Base-by-base conservation (phyloP, 2,888 invertebrate genomes). In the Diplolepis rosae region DNA sequence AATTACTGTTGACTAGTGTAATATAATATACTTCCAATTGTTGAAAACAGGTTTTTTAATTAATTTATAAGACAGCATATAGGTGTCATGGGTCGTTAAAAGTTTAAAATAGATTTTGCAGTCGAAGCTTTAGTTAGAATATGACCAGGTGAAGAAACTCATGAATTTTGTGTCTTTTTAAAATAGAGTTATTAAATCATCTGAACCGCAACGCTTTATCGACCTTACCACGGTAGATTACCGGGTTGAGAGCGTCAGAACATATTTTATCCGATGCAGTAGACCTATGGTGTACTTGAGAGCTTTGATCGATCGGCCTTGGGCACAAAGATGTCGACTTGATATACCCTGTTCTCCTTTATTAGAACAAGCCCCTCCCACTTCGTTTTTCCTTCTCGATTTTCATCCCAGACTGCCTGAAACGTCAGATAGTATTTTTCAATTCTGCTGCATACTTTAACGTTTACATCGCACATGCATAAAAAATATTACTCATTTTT, bases 131-230 rank as follows among this genome's bases (percentile, higher is more conserved):
- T 35, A 56, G 56, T 35, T 39, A 27, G 27, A 50, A 32, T 39
- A 56, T 32, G n/a, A 24, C 22, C 3, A 22, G 32, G 35, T 39
- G n/a, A 27, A 1, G 61, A 24, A 39, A 61, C 39, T 61, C 61
- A 61, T 61, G 39, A 61, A 61, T 61, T 61, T 39, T 61, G 39
- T 24, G 13, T n/a, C 39, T 7, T 61, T 61, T 61, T n/a, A 39
- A 54, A 61, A 61, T 61, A 39, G 39, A 61, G 61, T 61, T 61
- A 61, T 39, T 61, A 39, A 61, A 61, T 61, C 39, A 61, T 61
- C 27, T 39, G 35, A 61, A 61, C 61, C 35, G 22, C 22, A 61
- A 24, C 35, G 39, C 61, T 61, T 61, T 61, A 27, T 61, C 61
- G 61, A 61, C 35, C 39, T 39, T 22, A 18, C 24, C n/a, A 39